A percentile compares a stretch with the other conserved stretches of the same genome.
phyloP scores from a whole-genome alignment of 1,140 invertebrate genomes.

The Trinorchestia longiramus region DNA sequence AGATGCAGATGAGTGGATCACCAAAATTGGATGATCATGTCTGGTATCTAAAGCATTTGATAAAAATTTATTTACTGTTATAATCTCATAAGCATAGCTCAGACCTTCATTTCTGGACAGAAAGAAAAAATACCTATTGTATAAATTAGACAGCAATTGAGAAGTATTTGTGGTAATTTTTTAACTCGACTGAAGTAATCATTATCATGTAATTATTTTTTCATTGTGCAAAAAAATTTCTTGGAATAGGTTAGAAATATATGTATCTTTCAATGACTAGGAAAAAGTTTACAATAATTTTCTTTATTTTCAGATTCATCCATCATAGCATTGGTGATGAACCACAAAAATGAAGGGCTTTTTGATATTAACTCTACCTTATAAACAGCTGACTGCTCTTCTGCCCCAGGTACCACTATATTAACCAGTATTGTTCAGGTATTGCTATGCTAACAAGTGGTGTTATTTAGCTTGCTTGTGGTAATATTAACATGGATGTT shows the following conservation, averaged over 20 bases:
- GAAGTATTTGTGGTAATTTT: too few relatives aligned
- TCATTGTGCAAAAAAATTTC: neutral
- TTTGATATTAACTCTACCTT: slow-evolving; percentile 46
- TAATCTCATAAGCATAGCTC: too few relatives aligned
- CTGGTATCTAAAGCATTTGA: too few relatives aligned
- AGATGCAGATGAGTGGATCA: too few relatives aligned
- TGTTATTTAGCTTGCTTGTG: neutral
- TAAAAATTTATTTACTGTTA: too few relatives aligned
- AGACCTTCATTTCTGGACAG: too few relatives aligned
- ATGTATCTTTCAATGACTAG: neutral
- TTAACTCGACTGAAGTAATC: too few relatives aligned
- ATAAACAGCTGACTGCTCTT: slow-evolving; percentile 25
- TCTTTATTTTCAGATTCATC: neutral
- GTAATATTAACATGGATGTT: neutral
- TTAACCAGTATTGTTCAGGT: neutral
- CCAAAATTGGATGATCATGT: too few relatives aligned
- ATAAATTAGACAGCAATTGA: too few relatives aligned
- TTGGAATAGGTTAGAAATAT: neutral
- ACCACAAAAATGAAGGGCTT: slow-evolving; percentile 34
- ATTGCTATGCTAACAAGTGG: neutral
- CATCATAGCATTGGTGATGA: neutral
- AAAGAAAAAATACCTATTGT: too few relatives aligned
- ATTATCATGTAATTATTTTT: too few relatives aligned
- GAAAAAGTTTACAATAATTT: neutral
- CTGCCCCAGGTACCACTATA: slow-evolving; percentile 22